Evolutionary conservation across 2,888 invertebrate species (phyloP), one percentile per base, ranked within the genome.

Genomic region (Conchocele bisecta): DNA sequence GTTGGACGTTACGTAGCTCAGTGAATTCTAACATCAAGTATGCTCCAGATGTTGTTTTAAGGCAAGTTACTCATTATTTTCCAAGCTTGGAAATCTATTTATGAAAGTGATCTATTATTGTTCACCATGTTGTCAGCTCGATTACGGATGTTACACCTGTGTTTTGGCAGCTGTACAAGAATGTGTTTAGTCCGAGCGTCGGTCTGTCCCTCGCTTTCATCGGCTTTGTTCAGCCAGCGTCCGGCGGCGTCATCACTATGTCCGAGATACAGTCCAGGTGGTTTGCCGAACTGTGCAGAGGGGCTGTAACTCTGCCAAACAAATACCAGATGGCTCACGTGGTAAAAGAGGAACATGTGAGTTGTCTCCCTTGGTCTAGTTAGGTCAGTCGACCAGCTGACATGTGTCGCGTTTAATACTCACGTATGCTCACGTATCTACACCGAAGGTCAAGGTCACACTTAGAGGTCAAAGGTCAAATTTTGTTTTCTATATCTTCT

Each of bases 181-280:
- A 88, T 72, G 88, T 89, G 50, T 89, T 89, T 70, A 75, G 75
- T 39, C 89, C 89, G 33, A 82, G 83, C 3, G 72, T 88, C 15
- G 90, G 87, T 1, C 67, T 81, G 6, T 81, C 75, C 28, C 65
- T 90, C 51, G 88, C 88, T 9, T 89, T 90, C 70, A 87, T 90
- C 41, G 90, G 90, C 3, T 90, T 89, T 74, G 87, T 88, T 0
- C 89, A 90, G 79, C 89, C 90, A 7, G 86, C 89, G 0, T 88
- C 89, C 6, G 89, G 89, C 3, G 90, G 90, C 1, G 69, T 89
- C 5, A 69, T 89, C 26, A 81, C 85, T 6, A 89, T 90, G 87
- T 86, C 90, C 0, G 90, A 90, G 70, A 86, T 76, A 6, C 89
- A 90, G 75, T 86, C 89, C 3, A 68, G 88, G 28, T 90, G 90